phyloP scores from a whole-genome alignment of 2,113 vertebrate genomes.

The Solea solea region DNA sequence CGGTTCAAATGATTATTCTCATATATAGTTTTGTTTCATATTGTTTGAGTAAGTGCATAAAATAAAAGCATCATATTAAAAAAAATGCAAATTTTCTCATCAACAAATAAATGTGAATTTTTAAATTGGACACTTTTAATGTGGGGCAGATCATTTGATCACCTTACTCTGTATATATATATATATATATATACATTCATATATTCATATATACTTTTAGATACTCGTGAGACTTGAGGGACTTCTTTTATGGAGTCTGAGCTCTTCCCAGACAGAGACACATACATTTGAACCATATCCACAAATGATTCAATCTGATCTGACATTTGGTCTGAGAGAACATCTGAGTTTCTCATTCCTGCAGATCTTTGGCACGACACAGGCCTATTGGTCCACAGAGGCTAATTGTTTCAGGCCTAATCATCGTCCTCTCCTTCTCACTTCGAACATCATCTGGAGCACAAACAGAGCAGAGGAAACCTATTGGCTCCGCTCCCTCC shows the following conservation, averaged over 20 bases:
- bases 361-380: conserved; percentile 31
- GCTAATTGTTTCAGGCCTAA: conserved; percentile 58
- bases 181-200: too few relatives aligned
- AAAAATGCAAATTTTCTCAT: too few relatives aligned
- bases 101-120: too few relatives aligned
- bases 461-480: conserved; percentile 49
- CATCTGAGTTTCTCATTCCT: conserved; percentile 62
- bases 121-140: too few relatives aligned
- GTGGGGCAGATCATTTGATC: conserved; percentile 6
- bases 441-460: conserved; percentile 62
- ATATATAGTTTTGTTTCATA: too few relatives aligned
- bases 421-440: conserved; percentile 31
- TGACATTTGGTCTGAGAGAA: conserved; percentile 51
- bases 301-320: conserved; percentile 64
- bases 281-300: conserved; percentile 48
- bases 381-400: conserved; percentile 40
- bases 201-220: background rate
- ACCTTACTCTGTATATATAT: background rate
- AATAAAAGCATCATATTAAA: too few relatives aligned
- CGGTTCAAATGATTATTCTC: too few relatives aligned
- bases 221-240: conserved; percentile 10
- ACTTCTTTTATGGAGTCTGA: conserved; percentile 26
- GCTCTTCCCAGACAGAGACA: conserved; percentile 42
- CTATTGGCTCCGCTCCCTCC: conserved; percentile 37
- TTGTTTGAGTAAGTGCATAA: too few relatives aligned